Base-by-base conservation (phyloP, 2,888 invertebrate species). In the Drosophila phalerata region DNA sequence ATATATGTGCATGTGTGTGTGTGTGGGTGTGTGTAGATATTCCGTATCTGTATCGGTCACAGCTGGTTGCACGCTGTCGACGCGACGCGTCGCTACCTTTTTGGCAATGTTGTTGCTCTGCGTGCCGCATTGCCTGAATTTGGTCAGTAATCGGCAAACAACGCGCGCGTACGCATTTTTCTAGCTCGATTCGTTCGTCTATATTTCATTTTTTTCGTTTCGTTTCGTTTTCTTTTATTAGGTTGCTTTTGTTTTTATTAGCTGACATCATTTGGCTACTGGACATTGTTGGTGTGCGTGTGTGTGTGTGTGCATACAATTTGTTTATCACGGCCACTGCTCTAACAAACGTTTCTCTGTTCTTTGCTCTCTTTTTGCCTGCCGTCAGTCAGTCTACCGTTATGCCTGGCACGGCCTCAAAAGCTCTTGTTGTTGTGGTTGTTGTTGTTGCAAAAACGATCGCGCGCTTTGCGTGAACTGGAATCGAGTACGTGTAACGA, bases 91-190 rank as follows among this genome's bases (percentile, higher is more conserved):
- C 53, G 65, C 43, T 62, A 65, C 65, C 38, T 52, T 70, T 77
- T 80, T 80, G 81, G 77, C 69, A 73, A 77, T 77, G 69, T 56
- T 53, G 47, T n/a, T 58, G 78, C 53, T 73, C 40, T 69, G 61
- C 57, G 53, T 52, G 63, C 38, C 63, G 55, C 69, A 60, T 77
- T 81, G 69, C 58, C 68, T 69, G 69, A 81, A 69, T 84, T 84
- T 73, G 77, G 72, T 84, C 79, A 90, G 87, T 87, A 77, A 77
- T 72, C 80, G 82, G 58, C 71, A 76, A 80, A 84, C 82, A 77
- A 42, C 87, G 87, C 70, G 65, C 75, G 80, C 89, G 89, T 76
- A 77, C 90, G 82, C 90, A 90, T 86, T 83, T 85, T 79, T 73
- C 60, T 53, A 63, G 66, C 68, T 71, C 55, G 51, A 63, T 65